phyloP scores from a whole-genome alignment of 1,140 invertebrate genomes.

The Drosophila suzukii region DNA sequence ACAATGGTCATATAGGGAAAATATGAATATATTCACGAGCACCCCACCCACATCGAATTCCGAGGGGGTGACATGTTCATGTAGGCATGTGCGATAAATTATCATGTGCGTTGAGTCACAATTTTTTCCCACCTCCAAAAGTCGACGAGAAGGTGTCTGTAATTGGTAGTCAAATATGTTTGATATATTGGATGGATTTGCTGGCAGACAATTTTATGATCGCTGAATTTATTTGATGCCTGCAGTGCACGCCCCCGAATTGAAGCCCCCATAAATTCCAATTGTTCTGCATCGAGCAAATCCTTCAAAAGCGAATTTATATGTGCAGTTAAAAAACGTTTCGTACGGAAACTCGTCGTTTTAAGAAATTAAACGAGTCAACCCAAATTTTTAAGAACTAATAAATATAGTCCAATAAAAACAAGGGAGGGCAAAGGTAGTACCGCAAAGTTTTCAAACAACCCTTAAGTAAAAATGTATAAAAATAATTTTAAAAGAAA shows the following conservation, averaged over 20 bases:
- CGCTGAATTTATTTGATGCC: conserved; percentile 76
- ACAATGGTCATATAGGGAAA: conserved; percentile 52
- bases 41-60: conserved; percentile 1
- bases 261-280: conserved; percentile 47
- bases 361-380: conserved; percentile 69
- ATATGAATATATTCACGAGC: conserved; percentile 54
- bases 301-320: conserved; percentile 67
- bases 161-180: conserved; percentile 78
- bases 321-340: conserved; percentile 68
- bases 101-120: conserved; percentile 44
- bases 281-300: conserved; percentile 64
- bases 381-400: conserved; percentile 48
- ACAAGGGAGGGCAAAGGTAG: conserved; percentile 4
- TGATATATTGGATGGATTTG: conserved; percentile 78
- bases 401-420: conserved; percentile 44
- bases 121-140: conserved; percentile 25
- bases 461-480: conserved; percentile 22
- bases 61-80: conserved; percentile 51
- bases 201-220: conserved; percentile 79
- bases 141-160: conserved; percentile 55
- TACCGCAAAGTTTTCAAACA: conserved; percentile 16
- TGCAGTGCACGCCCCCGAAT: conserved; percentile 48
- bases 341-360: conserved; percentile 40
- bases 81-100: conserved; percentile 84
- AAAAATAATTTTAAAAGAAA: conserved; percentile 51